Percentiles rank a stretch among this genome's conserved stretches.
These are phyloP conservation scores for Drosophila leontia DNA, from an alignment of 1,140 invertebrate genomes.

Conservation along the genomic window DNA sequence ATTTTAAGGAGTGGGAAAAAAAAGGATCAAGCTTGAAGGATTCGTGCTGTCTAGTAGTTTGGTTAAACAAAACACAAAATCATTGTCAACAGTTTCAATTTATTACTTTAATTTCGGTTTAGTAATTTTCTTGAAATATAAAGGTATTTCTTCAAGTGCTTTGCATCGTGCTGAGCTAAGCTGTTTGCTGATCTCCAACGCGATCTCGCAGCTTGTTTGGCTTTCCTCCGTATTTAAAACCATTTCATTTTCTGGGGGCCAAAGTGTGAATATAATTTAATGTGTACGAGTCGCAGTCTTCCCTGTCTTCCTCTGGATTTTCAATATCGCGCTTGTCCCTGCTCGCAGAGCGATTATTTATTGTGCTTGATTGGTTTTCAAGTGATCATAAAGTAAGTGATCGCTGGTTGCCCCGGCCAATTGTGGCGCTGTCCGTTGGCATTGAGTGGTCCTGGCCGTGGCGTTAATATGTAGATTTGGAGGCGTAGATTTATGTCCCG, in stretches of 20 bases:
- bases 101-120: too few species aligned
- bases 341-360: constrained; percentile 77
- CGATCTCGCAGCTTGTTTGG: constrained; percentile 67
- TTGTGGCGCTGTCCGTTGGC: constrained; percentile 62
- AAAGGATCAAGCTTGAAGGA: too few species aligned
- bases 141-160: constrained; percentile 8
- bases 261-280: constrained; percentile 85
- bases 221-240: constrained; percentile 71
- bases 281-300: constrained; percentile 44
- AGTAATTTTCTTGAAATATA: too few species aligned
- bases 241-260: constrained; percentile 82
- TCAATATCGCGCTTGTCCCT: constrained; percentile 73
- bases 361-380: constrained; percentile 85
- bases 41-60: too few species aligned
- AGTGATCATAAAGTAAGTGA: constrained; percentile 85
- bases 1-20: too few species aligned
- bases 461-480: constrained; percentile 81
- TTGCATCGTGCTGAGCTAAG: constrained; percentile 35
- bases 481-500: constrained; percentile 74
- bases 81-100: too few species aligned
- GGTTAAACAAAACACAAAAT: too few species aligned
- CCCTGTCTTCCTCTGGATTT: constrained; percentile 57
- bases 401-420: constrained; percentile 64
- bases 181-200: constrained; percentile 61
- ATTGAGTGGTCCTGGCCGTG: constrained; percentile 54